Base-by-base conservation (phyloP, 2,797 vertebrate species). In the Bufotes viridis region DNA sequence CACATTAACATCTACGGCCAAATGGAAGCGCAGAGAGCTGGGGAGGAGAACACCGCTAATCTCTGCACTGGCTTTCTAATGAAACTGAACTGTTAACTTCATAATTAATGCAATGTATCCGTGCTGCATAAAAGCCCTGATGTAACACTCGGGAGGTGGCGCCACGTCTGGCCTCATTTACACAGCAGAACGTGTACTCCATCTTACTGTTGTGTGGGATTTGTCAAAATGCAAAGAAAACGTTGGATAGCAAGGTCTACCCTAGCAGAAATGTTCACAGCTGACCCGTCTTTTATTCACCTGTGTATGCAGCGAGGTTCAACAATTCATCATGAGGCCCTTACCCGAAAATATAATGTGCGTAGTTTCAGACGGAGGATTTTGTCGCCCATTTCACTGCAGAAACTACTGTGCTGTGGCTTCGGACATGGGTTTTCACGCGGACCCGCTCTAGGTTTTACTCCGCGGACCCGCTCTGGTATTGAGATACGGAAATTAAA, bases 71-170 rank as follows among this genome's bases (percentile, higher is more conserved):
- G 15, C 76, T 81, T 58, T 72, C 20, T 74, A 81, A 79, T 42
- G 85, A 70, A 69, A 79, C 61, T 53, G 63, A 69, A 70, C 15
- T 1, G 63, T n/a, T 57, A 72, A 34, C 51, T 42, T 53, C 29
- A 49, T 78, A 86, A 78, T 86, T 63, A 78, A 65, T 75, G 29
- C 53, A n/a, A 58, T 57, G 51, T 22, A 24, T 82, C 34, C 1
- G 26, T 6, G 20, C 12, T 22, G 7, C 61, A 42, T 49, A 67
- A 15, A 51, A 75, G 72, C 42, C 20, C 42, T 12, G 11, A 14
- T 75, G 9, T 22, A 51, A 51, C 42, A 75, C 42, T 6, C 1
- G 72, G 72, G 72, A n/a, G n/a, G 42, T 11, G 51, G 5, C 2
- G 11, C 18, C 70, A 42, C 1, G 70, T 20, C 15, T 49, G 70